phyloP scores from a whole-genome alignment of 2,113 vertebrate species.

The Dromaius novaehollandiae region DNA sequence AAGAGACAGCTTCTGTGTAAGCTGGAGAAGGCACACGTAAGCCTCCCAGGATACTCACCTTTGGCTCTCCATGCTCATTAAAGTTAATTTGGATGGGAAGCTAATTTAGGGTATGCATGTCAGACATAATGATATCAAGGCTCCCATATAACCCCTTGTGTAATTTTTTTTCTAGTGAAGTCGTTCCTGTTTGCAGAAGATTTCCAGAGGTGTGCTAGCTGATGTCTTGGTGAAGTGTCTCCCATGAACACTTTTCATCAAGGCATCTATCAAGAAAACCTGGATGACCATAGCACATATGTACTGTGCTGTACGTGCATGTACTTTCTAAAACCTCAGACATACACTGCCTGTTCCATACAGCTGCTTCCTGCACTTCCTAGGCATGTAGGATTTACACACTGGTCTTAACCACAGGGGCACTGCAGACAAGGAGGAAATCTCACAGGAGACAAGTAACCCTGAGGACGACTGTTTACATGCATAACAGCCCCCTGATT shows the following conservation, averaged over 20 bases:
- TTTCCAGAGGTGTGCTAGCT: background rate
- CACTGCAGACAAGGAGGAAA: background rate
- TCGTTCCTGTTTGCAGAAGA: background rate
- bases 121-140: background rate
- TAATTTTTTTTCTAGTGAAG: background rate
- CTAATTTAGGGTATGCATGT: background rate
- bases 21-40: background rate
- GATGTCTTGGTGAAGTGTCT: accelerated
- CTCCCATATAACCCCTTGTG: background rate
- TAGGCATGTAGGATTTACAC: background rate
- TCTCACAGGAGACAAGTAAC: background rate
- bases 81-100: background rate
- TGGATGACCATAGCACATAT: background rate
- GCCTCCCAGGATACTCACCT: background rate
- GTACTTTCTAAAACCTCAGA: background rate
- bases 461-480: background rate
- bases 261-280: background rate
- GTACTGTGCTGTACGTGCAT: accelerated
- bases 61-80: background rate
- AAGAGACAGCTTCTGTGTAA: background rate
- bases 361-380: background rate
- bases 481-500: background rate
- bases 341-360: accelerated
- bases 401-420: accelerated
- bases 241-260: background rate